Conservation (phyloP, 2,888 invertebrate species). For the Eledone cirrhosa region DNA sequence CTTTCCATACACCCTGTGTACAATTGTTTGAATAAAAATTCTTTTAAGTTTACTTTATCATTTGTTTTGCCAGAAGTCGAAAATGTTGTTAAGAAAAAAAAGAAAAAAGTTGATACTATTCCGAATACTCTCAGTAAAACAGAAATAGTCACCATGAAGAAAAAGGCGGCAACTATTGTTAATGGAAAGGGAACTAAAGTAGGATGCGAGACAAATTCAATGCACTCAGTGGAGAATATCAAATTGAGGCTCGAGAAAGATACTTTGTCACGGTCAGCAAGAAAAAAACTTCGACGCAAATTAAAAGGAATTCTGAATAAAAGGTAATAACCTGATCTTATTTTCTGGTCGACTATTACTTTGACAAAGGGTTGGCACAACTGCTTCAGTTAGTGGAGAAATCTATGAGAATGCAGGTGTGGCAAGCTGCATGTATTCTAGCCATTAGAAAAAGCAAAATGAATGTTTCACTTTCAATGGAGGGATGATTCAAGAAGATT, state of each 20-base stretch:
- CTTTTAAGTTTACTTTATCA: neutral
- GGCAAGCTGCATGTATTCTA: too few species aligned
- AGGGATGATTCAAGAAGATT: neutral
- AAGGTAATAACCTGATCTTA: constrained; percentile 12
- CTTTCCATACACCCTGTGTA: too few species aligned
- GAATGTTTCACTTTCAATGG: too few species aligned
- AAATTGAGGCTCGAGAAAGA: constrained; percentile 26
- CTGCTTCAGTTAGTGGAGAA: too few species aligned
- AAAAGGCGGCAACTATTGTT: neutral
- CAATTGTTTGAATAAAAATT: neutral
- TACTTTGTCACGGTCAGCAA: constrained; percentile 29
- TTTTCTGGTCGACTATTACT: constrained; percentile 1
- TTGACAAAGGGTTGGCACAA: too few species aligned
- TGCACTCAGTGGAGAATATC: constrained; percentile 19
- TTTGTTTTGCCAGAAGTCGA: constrained; percentile 3
- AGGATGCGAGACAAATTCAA: neutral
- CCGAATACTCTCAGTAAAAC: constrained; percentile 12
- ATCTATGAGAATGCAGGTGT: too few species aligned
- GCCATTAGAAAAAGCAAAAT: too few species aligned
- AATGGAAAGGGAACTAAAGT: neutral
- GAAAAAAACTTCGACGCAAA: constrained; percentile 28
- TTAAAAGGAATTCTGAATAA: constrained; percentile 17
- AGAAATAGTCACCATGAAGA: neutral
- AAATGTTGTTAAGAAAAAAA: neutral
- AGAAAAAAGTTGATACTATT: neutral